Conservation (phyloP, 2,797 vertebrate species). For the Choloepus didactylus region DNA sequence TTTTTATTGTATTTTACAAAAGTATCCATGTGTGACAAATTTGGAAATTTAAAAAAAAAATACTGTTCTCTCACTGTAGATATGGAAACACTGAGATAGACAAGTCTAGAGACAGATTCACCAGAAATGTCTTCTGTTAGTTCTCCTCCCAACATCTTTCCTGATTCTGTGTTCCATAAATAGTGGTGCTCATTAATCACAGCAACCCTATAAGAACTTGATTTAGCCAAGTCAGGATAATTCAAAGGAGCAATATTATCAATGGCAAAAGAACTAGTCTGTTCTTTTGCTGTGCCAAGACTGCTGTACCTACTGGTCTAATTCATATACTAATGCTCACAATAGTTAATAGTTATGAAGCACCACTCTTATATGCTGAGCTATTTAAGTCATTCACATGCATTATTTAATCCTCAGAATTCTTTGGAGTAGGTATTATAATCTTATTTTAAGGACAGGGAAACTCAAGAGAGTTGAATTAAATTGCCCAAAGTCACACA, state of each 20-base stretch:
- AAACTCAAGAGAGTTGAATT: conserved; percentile 28
- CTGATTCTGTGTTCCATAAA: neutral
- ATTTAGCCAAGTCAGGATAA: neutral
- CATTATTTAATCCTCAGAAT: conserved; percentile 32
- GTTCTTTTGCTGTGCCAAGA: neutral
- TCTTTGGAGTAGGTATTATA: neutral
- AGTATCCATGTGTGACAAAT: neutral
- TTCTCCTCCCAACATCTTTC: neutral
- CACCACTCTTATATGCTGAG: neutral
- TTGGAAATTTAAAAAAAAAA: neutral
- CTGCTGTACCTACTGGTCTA: neutral
- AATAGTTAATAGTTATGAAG: neutral
- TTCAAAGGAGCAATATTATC: conserved; percentile 23
- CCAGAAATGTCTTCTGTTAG: neutral
- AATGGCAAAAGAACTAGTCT: neutral
- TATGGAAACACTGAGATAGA: neutral
- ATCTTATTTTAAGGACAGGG: conserved; percentile 37
- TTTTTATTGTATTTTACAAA: neutral
- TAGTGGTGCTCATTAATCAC: neutral
- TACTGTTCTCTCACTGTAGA: neutral
- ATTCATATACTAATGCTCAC: neutral
- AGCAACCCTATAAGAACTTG: neutral
- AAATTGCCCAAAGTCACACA: neutral
- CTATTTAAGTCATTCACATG: neutral
- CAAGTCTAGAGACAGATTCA: neutral